phyloP scores from a whole-genome alignment of 1,140 invertebrate species.

The Pollicipes pollicipes region DNA sequence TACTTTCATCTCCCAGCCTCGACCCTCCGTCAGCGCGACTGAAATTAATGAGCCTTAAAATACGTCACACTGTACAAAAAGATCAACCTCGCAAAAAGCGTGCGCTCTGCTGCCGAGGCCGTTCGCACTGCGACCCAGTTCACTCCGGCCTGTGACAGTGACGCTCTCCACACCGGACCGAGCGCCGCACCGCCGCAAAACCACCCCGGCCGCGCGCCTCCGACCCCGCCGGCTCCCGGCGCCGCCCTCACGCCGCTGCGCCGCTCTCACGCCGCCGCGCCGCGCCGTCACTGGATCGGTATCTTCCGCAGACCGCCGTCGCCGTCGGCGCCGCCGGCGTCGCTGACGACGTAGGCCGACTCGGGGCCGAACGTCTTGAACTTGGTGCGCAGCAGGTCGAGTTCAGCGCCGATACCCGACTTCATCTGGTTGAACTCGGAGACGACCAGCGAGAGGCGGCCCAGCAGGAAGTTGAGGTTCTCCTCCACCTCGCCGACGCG shows the following conservation, averaged over 20 bases:
- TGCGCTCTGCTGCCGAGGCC: too few species aligned
- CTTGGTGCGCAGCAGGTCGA: conserved; percentile 12
- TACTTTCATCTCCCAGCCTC: too few species aligned
- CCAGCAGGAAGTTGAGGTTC: conserved; percentile 67
- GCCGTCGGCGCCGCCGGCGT: neutral
- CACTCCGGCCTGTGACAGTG: neutral
- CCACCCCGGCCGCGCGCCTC: too few species aligned
- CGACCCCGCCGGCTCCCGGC: too few species aligned
- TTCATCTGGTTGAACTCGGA: conserved; percentile 74
- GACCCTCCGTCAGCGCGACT: too few species aligned
- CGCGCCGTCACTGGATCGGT: neutral
- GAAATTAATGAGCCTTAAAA: too few species aligned
- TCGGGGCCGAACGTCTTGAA: neutral
- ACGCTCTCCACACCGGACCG: neutral
- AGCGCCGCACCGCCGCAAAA: neutral
- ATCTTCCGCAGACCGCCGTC: neutral
- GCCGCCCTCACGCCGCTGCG: too few species aligned
- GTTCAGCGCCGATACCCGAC: conserved; percentile 20
- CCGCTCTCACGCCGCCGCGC: too few species aligned
- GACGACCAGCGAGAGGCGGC: conserved; percentile 55
- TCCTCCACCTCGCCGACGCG: conserved; percentile 61
- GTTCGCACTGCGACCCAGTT: neutral
- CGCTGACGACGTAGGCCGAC: neutral
- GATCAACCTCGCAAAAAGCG: neutral
- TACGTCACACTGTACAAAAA: neutral